Percentiles rank a stretch among this genome's conserved stretches.
These are phyloP conservation scores for Phortica okadai DNA, from an alignment of 2,888 invertebrate species.

Conservation along the genomic window DNA sequence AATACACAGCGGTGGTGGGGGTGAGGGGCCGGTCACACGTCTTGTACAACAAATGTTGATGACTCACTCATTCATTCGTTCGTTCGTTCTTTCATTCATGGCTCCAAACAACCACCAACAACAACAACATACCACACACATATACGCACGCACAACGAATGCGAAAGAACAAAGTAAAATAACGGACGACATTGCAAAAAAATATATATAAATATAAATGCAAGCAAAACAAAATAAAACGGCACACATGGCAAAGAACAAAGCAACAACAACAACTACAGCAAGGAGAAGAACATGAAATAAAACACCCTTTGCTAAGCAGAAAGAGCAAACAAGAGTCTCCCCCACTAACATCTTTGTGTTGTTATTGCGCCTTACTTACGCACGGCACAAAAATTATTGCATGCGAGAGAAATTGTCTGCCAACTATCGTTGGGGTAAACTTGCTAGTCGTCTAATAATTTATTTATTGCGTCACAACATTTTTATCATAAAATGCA, in stretches of 20 bases:
- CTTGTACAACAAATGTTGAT: background rate
- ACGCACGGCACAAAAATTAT: background rate
- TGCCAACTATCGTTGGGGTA: too few relatives aligned
- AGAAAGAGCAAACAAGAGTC: background rate
- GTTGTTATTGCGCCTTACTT: background rate
- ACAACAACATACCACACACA: background rate
- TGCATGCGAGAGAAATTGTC: slow-evolving; percentile 1
- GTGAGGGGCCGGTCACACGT: background rate
- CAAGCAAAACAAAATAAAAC: slow-evolving; percentile 4
- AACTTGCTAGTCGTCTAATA: background rate
- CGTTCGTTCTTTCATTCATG: slow-evolving; percentile 11
- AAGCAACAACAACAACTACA: too few relatives aligned
- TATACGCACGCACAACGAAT: too few relatives aligned
- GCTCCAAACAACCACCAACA: background rate
- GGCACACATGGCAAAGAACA: too few relatives aligned
- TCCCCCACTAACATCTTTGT: background rate
- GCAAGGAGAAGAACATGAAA: too few relatives aligned
- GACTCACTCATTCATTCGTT: slow-evolving; percentile 19
- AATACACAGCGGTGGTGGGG: too few relatives aligned
- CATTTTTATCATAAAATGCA: background rate
- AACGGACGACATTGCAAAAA: too few relatives aligned
- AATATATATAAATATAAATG: background rate
- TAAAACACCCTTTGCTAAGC: too few relatives aligned
- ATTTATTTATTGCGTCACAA: slow-evolving; percentile 32
- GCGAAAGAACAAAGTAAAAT: too few relatives aligned